Conservation (phyloP, 2,888 invertebrate species). For the Tricholauxania praeusta region DNA sequence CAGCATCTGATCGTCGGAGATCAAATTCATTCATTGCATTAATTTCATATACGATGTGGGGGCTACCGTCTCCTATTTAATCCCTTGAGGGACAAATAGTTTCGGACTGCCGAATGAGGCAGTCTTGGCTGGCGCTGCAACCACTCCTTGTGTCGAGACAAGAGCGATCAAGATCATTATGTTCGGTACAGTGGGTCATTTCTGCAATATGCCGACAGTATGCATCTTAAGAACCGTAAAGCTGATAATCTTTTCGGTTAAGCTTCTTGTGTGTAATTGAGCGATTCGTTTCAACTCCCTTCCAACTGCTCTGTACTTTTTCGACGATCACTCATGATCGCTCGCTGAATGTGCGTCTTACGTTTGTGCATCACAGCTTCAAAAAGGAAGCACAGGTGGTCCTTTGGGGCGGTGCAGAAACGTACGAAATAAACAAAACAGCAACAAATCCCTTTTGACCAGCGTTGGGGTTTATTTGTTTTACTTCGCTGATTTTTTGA, state of each 20-base stretch:
- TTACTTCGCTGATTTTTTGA: constrained; percentile 12
- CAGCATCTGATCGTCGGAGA: background rate
- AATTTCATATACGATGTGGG: constrained; percentile 1
- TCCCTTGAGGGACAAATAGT: constrained; percentile 38
- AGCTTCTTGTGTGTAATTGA: constrained; percentile 34
- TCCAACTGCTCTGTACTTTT: no score
- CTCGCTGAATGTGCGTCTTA: no score
- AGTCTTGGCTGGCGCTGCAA: background rate
- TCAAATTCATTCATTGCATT: background rate
- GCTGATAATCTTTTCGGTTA: constrained; percentile 23
- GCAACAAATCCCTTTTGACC: constrained; percentile 17
- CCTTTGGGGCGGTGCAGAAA: constrained; percentile 15
- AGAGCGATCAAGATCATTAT: no score
- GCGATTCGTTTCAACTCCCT: constrained; percentile 8
- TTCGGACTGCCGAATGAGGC: constrained; percentile 28
- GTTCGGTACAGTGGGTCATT: background rate
- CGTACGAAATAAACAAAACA: background rate
- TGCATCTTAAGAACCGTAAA: constrained; percentile 21
- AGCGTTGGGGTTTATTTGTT: background rate
- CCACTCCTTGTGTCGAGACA: constrained; percentile 19
- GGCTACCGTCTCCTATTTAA: constrained; percentile 28
- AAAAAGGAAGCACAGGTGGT: constrained; percentile 30
- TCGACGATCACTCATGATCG: no score
- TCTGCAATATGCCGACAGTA: background rate
- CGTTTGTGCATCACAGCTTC: background rate